Conservation (phyloP, 2,113 vertebrate species). For the Lepus europaeus region DNA sequence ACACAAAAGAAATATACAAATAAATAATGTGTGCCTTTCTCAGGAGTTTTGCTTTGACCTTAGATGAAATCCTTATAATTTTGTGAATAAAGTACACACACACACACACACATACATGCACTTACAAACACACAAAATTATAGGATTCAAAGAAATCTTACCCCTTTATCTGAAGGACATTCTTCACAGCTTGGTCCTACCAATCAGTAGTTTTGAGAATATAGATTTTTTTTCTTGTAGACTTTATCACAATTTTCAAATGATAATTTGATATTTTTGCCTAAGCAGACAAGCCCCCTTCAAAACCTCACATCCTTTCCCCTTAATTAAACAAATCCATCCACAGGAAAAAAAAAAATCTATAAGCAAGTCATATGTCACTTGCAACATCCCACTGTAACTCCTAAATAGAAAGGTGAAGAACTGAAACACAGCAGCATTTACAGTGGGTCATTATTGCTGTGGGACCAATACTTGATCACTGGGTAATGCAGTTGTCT, state of each 20-base stretch:
- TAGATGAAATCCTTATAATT: constrained; percentile 68
- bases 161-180: constrained; percentile 77
- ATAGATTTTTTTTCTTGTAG: constrained; percentile 70
- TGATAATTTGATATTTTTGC: constrained; percentile 1
- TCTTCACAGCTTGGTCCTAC: constrained; percentile 92
- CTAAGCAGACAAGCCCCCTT: constrained; percentile 68
- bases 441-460: constrained; percentile 71
- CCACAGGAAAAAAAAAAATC: constrained; percentile 25
- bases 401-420: constrained; percentile 83
- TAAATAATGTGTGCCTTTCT: constrained; percentile 38
- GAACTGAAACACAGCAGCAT: constrained; percentile 84
- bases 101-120: neutral
- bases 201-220: constrained; percentile 90
- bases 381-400: constrained; percentile 80
- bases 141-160: constrained; percentile 75
- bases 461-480: constrained; percentile 79
- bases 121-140: neutral
- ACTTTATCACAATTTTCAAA: constrained; percentile 79
- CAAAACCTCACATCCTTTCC: neutral
- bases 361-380: neutral
- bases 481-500: constrained; percentile 94
- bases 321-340: neutral
- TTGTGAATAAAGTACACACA: constrained; percentile 6
- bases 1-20: constrained; percentile 57
- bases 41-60: constrained; percentile 68